A percentile compares a stretch with the other conserved stretches of the same genome.
phyloP scores from a whole-genome alignment of 2,888 invertebrate species.

The Lamellibrachia satsuma region DNA sequence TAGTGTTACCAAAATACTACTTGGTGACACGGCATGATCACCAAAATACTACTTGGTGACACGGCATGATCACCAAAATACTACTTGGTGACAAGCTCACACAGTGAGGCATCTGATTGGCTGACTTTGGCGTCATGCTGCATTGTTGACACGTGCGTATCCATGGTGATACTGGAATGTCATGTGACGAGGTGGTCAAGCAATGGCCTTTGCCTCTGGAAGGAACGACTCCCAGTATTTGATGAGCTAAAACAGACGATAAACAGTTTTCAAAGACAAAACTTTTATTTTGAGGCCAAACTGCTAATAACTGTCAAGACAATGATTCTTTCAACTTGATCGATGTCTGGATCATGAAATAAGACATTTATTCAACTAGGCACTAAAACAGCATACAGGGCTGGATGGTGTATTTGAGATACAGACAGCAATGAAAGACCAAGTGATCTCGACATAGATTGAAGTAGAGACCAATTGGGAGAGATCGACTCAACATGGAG shows the following conservation, averaged over 20 bases:
- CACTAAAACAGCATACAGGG: too few relatives aligned
- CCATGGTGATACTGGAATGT: slow-evolving; percentile 14
- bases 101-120: background rate
- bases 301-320: background rate
- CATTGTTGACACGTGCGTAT: background rate
- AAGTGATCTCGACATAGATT: too few relatives aligned
- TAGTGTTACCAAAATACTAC: background rate
- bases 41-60: background rate
- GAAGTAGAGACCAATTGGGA: too few relatives aligned
- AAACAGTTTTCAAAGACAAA: background rate
- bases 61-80: background rate
- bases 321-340: background rate
- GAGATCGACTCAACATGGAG: too few relatives aligned
- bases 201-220: slow-evolving; percentile 82
- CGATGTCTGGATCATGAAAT: too few relatives aligned
- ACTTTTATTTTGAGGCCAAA: background rate
- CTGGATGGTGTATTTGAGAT: too few relatives aligned
- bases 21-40: background rate
- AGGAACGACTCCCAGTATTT: slow-evolving; percentile 96
- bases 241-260: slow-evolving; percentile 73
- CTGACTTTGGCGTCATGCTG: background rate
- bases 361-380: too few relatives aligned
- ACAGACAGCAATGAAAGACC: too few relatives aligned
- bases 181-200: slow-evolving; percentile 40
- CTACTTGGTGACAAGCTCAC: background rate